Evolutionary conservation across 30 jellyfish, hydroid and myxozoan genomes (phyloP).

Genomic region (Mastigias papua): DNA sequence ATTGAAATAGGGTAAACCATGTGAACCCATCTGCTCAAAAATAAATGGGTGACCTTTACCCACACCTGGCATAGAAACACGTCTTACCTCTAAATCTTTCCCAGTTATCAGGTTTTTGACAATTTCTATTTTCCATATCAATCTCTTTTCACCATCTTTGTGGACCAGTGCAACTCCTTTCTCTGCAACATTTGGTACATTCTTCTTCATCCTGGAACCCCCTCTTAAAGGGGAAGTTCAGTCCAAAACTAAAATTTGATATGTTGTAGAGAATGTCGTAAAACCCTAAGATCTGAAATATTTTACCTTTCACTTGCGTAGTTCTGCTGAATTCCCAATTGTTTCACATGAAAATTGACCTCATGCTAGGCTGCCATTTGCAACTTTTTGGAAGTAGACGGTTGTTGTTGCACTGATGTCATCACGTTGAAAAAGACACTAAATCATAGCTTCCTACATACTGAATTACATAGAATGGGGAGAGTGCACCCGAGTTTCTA

Average conservation of each 20-base stretch:
- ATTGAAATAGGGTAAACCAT: too few species aligned
- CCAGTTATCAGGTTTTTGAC: too few species aligned
- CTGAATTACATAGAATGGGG: background rate
- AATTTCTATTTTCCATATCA: too few species aligned
- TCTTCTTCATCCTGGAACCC: too few species aligned
- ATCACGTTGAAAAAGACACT: background rate
- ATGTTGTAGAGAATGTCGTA: background rate
- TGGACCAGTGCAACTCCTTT: too few species aligned
- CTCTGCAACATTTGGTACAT: too few species aligned
- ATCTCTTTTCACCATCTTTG: too few species aligned
- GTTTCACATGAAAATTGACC: background rate
- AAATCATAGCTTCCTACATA: background rate
- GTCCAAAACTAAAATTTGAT: background rate
- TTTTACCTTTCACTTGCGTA: background rate
- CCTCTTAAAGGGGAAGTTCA: background rate
- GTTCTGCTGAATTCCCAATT: background rate
- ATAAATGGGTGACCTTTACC: too few species aligned
- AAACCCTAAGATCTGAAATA: background rate
- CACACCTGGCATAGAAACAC: too few species aligned
- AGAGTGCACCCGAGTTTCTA: background rate
- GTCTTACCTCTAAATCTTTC: too few species aligned
- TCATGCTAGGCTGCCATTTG: background rate
- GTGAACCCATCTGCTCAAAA: too few species aligned
- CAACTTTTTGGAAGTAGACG: background rate
- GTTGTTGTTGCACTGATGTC: conserved; percentile 6